Evolutionary conservation across 2,888 invertebrate genomes (phyloP), one percentile per base, ranked within the genome.

Genomic region (Volucella zonaria): DNA sequence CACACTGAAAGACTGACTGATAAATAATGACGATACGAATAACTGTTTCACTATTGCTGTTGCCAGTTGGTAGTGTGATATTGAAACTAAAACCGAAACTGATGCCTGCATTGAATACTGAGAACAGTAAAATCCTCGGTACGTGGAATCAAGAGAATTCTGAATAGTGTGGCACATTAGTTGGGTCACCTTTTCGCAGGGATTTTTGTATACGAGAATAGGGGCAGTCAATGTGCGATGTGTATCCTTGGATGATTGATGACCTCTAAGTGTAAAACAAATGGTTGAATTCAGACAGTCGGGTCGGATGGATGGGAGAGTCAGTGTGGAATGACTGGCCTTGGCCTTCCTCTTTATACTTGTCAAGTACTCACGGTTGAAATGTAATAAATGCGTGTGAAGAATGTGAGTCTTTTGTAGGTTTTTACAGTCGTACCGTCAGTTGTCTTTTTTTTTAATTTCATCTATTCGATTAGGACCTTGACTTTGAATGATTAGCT

Each of bases 161-260:
- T 11, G 40, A 15, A 70, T 70, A 61, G 66, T 66, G 67, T 42
- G 40, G 68, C 61, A 81, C 68, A 76, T 38, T 68, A 61, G 56
- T 9, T 52, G 8, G 56, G 54, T 71, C 66, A 76, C 83, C 83
- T 80, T 54, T 51, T 64, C 56, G 45, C 61, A 38, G 74, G 74
- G 79, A 79, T 68, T 71, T 31, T 6, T 52, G 62, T 59, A 38
- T 58, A 11, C n/a, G 47, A 38, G 18, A 47, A 47, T 31, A 54
- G 43, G 54, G 73, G 59, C 31, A 51, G n/a, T 52, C 6, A 31
- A 40, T 68, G 66, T 59, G 43, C 56, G 10, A 54, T 62, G 78
- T 42, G 58, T 78, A 67, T 78, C 79, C 68, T 74, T 70, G 76
- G 64, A 81, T 85, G 85, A 85, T 85, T 85, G 85, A 85, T 85